Evolutionary conservation across 2,113 vertebrate species (phyloP).

Genomic region (cattle (Bos taurus)): DNA sequence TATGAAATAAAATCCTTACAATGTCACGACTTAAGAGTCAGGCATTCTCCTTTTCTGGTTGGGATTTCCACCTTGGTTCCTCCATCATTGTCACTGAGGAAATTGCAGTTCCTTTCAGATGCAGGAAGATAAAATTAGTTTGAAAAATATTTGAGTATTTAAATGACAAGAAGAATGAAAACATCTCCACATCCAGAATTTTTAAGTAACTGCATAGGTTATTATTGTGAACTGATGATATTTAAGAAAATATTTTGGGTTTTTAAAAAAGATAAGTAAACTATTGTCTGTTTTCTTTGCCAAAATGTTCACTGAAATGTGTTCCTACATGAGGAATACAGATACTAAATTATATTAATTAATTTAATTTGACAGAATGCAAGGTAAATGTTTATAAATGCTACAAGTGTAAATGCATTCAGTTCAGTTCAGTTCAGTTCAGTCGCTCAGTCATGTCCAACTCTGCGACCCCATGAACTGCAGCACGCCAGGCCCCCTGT

Average conservation of each 20-base stretch:
- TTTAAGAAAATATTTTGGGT: background rate
- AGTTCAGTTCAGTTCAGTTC: no score
- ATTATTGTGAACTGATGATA: background rate
- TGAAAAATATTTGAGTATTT: background rate
- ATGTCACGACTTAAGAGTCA: background rate
- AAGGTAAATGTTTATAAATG: background rate
- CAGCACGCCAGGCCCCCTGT: no score
- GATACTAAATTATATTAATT: background rate
- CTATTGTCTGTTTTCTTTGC: background rate
- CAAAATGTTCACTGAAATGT: background rate
- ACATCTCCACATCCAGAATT: background rate
- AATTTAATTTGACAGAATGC: background rate
- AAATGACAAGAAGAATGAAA: background rate
- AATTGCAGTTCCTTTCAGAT: background rate
- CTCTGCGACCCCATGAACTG: no score
- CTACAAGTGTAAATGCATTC: background rate
- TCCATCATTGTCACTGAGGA: background rate
- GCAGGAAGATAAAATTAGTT: background rate
- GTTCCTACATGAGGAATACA: background rate
- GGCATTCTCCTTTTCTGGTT: background rate
- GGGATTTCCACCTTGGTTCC: background rate
- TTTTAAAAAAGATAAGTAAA: background rate
- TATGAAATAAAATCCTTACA: background rate
- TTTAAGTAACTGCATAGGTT: background rate
- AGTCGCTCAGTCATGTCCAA: no score